Evolutionary conservation across 2,797 vertebrate genomes (phyloP).

Genomic region (Oreochromis grahami): DNA sequence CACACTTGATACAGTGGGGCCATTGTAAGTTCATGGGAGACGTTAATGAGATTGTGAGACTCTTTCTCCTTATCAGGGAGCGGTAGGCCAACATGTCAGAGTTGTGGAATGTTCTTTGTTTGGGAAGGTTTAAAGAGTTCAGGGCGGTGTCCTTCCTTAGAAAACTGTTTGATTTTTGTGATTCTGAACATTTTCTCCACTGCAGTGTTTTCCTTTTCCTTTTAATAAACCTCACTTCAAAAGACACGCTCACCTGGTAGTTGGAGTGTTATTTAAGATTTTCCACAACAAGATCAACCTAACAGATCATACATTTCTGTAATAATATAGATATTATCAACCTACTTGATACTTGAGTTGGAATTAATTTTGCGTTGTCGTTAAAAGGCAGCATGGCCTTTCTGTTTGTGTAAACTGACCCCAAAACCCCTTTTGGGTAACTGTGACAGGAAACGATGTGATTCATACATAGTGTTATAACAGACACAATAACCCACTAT

Average conservation of each 20-base stretch:
- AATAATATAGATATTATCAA: neutral
- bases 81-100: neutral
- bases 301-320: neutral
- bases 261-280: too few species aligned
- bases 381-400: too few species aligned
- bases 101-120: neutral
- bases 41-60: neutral
- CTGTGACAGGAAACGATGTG: neutral
- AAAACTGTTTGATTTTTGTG: neutral
- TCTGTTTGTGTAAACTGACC: neutral
- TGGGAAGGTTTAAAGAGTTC: neutral
- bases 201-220: neutral
- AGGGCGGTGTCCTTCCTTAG: neutral
- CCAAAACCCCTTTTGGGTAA: neutral
- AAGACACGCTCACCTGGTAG: too few species aligned
- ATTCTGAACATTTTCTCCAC: neutral
- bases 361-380: neutral
- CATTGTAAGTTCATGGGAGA: neutral
- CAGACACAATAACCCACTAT: neutral
- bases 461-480: neutral
- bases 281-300: neutral
- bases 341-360: neutral
- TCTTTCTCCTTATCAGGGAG: neutral
- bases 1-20: neutral
- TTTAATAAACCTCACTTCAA: neutral